A percentile compares a stretch with the other conserved stretches of the same genome.
These are phyloP conservation scores for Philaethria dido DNA, from an alignment of 2,888 invertebrate species.

Conservation along the genomic window DNA sequence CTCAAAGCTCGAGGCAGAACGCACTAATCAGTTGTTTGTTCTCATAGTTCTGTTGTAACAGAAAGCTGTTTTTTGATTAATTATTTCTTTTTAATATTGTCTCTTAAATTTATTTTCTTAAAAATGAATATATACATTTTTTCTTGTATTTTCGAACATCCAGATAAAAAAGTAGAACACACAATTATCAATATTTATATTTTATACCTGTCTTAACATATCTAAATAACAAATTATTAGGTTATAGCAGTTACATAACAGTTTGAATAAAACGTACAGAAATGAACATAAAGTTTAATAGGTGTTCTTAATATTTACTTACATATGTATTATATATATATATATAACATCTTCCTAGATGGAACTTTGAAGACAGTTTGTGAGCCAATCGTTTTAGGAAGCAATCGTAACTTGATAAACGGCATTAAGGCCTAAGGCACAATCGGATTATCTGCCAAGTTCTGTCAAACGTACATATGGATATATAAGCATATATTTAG, in stretches of 20 bases:
- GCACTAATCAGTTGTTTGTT: conserved; percentile 20
- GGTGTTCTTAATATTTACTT: neutral
- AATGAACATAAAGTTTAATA: neutral
- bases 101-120: neutral
- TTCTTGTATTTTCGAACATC: neutral
- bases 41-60: conserved; percentile 17
- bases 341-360: conserved; percentile 15
- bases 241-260: neutral
- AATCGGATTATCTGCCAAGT: conserved; percentile 27
- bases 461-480: conserved; percentile 17
- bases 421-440: conserved; percentile 26
- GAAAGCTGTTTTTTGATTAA: conserved; percentile 13
- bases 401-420: conserved; percentile 34
- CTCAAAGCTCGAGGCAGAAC: conserved; percentile 13
- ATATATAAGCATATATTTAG: neutral
- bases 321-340: neutral
- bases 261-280: neutral
- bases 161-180: neutral
- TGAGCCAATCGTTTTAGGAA: conserved; percentile 26
- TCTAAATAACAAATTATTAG: neutral
- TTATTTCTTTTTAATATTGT: conserved; percentile 5
- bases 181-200: neutral
- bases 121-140: neutral
- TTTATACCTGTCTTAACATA: neutral
- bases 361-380: conserved; percentile 25